Percentiles rank a stretch among this genome's conserved stretches.
Conservation (phyloP, 2,797 vertebrate species). For the Tiaroga cobitis region DNA sequence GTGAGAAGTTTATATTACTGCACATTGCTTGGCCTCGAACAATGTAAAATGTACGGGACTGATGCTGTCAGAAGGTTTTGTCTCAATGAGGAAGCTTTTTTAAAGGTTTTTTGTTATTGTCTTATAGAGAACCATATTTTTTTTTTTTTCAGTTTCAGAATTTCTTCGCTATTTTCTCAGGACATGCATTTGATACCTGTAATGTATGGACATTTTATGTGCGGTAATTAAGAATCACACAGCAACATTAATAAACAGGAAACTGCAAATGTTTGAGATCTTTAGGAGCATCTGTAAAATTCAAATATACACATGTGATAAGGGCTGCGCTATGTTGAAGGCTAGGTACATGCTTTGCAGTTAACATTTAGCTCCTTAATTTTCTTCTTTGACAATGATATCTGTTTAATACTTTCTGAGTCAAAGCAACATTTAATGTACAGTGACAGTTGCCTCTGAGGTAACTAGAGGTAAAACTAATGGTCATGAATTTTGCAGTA, state of each 20-base stretch:
- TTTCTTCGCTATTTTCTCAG: background rate
- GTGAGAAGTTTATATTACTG: conserved; percentile 62
- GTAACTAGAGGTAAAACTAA: background rate
- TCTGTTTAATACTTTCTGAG: background rate
- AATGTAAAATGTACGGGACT: background rate
- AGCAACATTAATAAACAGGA: background rate
- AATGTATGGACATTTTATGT: background rate
- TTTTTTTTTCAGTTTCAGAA: background rate
- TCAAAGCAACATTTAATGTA: background rate
- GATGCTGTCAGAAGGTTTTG: background rate
- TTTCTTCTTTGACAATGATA: background rate
- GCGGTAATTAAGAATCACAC: background rate
- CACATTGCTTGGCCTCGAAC: background rate
- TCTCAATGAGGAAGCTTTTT: background rate
- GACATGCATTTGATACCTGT: background rate
- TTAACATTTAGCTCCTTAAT: background rate
- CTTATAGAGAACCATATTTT: background rate
- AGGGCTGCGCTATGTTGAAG: background rate
- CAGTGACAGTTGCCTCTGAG: background rate
- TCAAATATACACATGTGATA: background rate
- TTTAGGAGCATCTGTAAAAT: background rate
- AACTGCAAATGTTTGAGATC: background rate
- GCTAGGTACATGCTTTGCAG: background rate
- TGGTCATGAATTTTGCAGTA: background rate
- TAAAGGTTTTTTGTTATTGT: background rate